Evolutionary conservation across 2,797 vertebrate genomes (phyloP), one percentile per base, ranked within the genome.

Genomic region (Discoglossus pictus): DNA sequence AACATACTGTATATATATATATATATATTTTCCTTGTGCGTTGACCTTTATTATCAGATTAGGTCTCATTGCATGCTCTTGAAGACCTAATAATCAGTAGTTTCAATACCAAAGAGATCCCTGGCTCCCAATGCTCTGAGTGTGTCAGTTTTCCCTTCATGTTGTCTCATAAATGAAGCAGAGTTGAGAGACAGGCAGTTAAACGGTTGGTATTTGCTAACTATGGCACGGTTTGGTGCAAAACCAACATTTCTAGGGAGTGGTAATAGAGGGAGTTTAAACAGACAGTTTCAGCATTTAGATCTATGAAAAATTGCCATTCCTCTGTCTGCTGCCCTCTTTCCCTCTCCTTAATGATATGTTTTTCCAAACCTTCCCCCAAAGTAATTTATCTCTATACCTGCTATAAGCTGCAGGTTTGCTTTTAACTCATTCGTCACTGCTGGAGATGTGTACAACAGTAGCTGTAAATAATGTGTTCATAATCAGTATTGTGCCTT

Each of bases 301-400:
- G 63, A 35, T 70, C 23, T 63, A 2, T 63, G 60, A 58, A 70
- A 42, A 63, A 56, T 50, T 42, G 43, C 23, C 16, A 48, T 70
- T 56, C 42, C 31, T 47, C 34, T 34, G 34, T 70, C 42, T 55
- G 43, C 24, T 50, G 23, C 52, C 38, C 52, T 48, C 38, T 21
- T 39, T 35, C 42, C 2, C 36, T 51, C 11, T 51, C 2, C 20
- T 18, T 51, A 66, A 58, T 40, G 35, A 25, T 21, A 23, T 12
- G 16, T 23, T 21, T 48, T 13, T 56, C 20, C 53, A 38, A 38
- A 35, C 12, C 17, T 17, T 21, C 21, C 24, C 11, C 25, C 42
- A 10, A 48, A 47, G 39, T 39, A 23, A 48, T 48, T 43, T 52
- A 46, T 53, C 36, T 42, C 59, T 10, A 12, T 48, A 36, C 20